Evolutionary conservation across 2,797 vertebrate species (phyloP).

Genomic region (Diceros bicornis): DNA sequence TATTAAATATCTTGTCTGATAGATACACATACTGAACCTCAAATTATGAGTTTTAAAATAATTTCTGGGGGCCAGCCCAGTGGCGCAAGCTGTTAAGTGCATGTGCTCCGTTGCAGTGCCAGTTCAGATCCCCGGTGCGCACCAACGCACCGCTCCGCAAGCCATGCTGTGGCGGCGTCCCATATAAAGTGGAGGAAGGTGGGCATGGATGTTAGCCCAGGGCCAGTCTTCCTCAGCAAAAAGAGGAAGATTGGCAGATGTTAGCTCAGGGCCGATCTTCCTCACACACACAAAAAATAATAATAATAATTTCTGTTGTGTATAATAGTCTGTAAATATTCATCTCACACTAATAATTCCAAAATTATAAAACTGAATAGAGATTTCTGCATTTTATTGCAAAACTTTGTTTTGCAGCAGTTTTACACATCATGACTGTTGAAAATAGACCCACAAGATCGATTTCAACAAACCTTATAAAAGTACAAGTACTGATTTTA

Average conservation of each 20-base stretch:
- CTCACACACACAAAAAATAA: no score
- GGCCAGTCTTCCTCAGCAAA: no score
- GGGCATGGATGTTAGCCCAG: no score
- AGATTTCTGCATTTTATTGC: background rate
- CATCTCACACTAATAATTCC: background rate
- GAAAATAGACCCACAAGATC: background rate
- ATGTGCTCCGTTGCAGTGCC: no score
- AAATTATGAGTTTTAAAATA: constrained; percentile 1
- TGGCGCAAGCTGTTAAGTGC: no score
- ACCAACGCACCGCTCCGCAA: no score
- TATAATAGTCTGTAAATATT: background rate
- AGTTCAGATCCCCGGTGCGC: no score
- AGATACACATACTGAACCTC: background rate
- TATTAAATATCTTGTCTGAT: background rate
- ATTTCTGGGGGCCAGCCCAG: background rate
- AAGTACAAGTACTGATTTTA: background rate
- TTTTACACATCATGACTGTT: background rate
- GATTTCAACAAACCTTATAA: background rate
- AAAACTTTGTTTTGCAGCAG: background rate
- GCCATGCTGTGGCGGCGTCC: no score
- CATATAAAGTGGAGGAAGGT: no score
- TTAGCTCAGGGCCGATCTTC: no score
- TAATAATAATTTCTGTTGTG: background rate
- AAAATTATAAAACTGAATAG: background rate
- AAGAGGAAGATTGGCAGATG: no score